A percentile compares a stretch with the other conserved stretches of the same genome.
These are phyloP conservation scores for Drosophila lacertosa DNA, from an alignment of 1,140 invertebrate species.

Conservation along the genomic window DNA sequence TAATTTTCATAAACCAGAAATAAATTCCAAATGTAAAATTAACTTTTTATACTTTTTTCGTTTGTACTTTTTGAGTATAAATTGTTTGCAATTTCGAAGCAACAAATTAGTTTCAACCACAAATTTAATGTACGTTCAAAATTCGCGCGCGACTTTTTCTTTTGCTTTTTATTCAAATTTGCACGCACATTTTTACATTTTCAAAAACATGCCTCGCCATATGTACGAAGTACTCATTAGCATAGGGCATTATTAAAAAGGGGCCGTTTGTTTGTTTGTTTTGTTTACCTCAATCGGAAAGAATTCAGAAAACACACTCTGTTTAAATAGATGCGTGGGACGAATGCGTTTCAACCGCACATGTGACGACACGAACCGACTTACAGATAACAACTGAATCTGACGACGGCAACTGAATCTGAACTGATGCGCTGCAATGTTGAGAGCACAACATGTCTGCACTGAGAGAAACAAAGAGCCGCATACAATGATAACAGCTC, in stretches of 20 bases:
- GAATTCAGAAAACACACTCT: conserved; percentile 16
- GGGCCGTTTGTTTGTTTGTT: conserved; percentile 8
- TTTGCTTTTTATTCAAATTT: not conserved
- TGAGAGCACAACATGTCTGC: conserved; percentile 55
- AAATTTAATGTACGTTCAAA: not conserved
- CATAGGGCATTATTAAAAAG: not conserved
- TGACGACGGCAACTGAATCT: conserved; percentile 54
- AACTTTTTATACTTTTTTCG: too few species aligned
- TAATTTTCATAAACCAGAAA: too few species aligned
- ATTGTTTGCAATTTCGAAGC: not conserved
- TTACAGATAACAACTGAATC: conserved; percentile 78
- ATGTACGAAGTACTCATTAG: not conserved
- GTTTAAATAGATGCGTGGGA: conserved; percentile 19
- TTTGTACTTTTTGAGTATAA: too few species aligned
- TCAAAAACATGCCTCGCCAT: not conserved
- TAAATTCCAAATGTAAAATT: too few species aligned
- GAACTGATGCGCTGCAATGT: conserved; percentile 59
- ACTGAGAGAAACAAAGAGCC: conserved; percentile 37
- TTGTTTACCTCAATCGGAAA: conserved; percentile 22
- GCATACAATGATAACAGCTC: not conserved
- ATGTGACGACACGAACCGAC: conserved; percentile 54
- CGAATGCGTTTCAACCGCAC: conserved; percentile 20
- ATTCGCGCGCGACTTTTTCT: conserved; percentile 9
- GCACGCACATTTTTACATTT: not conserved
- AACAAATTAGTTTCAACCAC: not conserved